Percentiles rank a stretch among this genome's conserved stretches.
phyloP scores from a whole-genome alignment of 2,797 vertebrate genomes.

The Ctenopoma multispine region DNA sequence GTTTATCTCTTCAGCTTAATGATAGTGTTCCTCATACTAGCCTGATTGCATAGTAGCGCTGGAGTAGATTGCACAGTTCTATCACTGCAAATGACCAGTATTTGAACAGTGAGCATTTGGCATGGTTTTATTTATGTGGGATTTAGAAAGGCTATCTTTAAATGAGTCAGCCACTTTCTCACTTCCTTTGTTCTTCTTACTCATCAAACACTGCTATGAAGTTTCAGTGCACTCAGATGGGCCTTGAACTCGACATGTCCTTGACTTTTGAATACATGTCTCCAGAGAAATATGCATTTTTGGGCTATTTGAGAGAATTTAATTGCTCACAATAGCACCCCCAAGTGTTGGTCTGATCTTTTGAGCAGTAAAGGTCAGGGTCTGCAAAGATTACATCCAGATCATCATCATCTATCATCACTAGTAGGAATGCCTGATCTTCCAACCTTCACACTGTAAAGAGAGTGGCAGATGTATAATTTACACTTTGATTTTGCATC shows the following conservation, averaged over 20 bases:
- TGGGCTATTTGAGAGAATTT: conserved; percentile 58
- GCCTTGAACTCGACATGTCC: conserved; percentile 14
- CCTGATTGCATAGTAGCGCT: conserved; percentile 75
- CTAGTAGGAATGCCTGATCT: conserved; percentile 51
- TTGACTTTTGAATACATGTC: conserved; percentile 42
- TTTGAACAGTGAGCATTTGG: conserved; percentile 70
- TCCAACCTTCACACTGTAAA: conserved; percentile 9
- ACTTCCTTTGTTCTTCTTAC: conserved; percentile 54
- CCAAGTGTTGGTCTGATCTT: conserved; percentile 70
- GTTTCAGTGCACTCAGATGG: conserved; percentile 10
- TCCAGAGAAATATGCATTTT: conserved; percentile 34
- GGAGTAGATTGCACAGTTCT: conserved; percentile 65
- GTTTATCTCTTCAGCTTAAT: conserved; percentile 80
- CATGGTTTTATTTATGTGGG: conserved; percentile 72
- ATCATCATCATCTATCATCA: no score
- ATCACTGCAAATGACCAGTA: conserved; percentile 75
- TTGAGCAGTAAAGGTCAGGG: conserved; percentile 64
- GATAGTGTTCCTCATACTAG: conserved; percentile 68
- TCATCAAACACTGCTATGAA: conserved; percentile 49
- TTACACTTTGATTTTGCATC: conserved; percentile 14
- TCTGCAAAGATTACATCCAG: conserved; percentile 63
- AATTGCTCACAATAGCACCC: conserved; percentile 67
- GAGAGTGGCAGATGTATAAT: conserved; percentile 6
- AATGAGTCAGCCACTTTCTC: conserved; percentile 78
- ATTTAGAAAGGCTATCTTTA: conserved; percentile 73